Evolutionary conservation across 35 echinoderm and acorn worm genomes (phyloP), one percentile per base, ranked within the genome.

Genomic region (Chiridota heheva): DNA sequence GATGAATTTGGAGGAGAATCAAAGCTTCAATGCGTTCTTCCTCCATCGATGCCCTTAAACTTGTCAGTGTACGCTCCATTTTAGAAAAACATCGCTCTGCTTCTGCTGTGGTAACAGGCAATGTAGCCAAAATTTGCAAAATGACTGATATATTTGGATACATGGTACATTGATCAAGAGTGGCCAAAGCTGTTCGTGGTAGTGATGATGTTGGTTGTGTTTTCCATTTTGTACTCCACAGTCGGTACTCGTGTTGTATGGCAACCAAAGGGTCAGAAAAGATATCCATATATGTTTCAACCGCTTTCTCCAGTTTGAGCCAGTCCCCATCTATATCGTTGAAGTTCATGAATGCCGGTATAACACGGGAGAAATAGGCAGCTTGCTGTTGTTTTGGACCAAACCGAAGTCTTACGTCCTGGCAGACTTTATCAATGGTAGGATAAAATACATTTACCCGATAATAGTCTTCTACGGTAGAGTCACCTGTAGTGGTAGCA

Each of bases 311-410:
- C 63, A 67, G 63, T 67, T 67, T 67, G 27, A 26, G 30, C 63
- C 63, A 67, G 38, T 31, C 63, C 63, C 63, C 63, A 26, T 67
- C 63, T 36, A 33, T 6, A 38, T 67, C 27, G 38, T 36, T 67
- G 63, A 67, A 67, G 63, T 67, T 18, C 63, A 67, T 67, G 63
- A 67, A 67, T 67, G 63, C 63, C 38, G 63, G 63, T 36, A 67
- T 2, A 6, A 36, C 63, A 67, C 63, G 56, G 56, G 56, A 58
- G 15, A 58, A 58, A 13, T 58, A 24, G 20, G 56, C 56, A 58
- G 56, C 46, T 58, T 58, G 56, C 30, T 58, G 56, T 58, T 58
- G 56, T 28, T 58, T 58, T 58, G 56, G 56, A 58, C 56, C 56
- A 13, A 58, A 58, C 4, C 15, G 56, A 18, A 58, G 56, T 16